A percentile compares a stretch with the other conserved stretches of the same genome.
These are phyloP conservation scores for Caenorhabditis macrosperma DNA, from an alignment of 2,888 invertebrate species.

Conservation along the genomic window DNA sequence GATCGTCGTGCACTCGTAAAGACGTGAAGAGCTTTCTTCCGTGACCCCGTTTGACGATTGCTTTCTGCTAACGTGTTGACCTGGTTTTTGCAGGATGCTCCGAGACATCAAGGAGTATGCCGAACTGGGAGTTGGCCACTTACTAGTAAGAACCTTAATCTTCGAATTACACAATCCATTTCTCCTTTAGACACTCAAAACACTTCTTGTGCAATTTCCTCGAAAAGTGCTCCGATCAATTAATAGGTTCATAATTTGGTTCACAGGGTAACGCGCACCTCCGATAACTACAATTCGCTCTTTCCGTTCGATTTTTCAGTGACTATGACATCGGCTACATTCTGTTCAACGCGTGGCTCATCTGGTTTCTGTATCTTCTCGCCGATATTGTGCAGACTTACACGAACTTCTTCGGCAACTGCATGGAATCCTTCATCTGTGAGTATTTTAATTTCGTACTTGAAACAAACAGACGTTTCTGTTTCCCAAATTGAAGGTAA, in stretches of 20 bases:
- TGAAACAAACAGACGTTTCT: too few relatives aligned
- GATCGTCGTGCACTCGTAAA: not conserved
- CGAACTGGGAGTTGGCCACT: not conserved
- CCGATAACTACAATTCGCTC: not conserved
- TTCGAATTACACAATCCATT: not conserved
- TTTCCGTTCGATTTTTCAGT: not conserved
- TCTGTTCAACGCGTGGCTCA: not conserved
- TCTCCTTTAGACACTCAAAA: not conserved
- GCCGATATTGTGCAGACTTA: not conserved
- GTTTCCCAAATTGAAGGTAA: too few relatives aligned
- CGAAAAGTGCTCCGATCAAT: not conserved
- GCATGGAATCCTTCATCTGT: not conserved
- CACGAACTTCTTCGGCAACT: constrained; percentile 7
- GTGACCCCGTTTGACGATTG: not conserved
- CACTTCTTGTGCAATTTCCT: not conserved
- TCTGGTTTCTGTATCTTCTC: not conserved
- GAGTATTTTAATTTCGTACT: not conserved
- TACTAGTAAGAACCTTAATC: constrained; percentile 8
- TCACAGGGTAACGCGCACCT: not conserved
- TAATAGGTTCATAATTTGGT: not conserved
- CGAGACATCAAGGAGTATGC: constrained; percentile 9
- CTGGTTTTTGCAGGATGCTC: constrained; percentile 14
- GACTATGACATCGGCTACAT: constrained; percentile 7
- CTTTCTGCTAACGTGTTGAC: not conserved
- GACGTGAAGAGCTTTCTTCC: not conserved